These are phyloP conservation scores for Lobophora halterata DNA, from an alignment of 2,888 invertebrate species.

Conservation along the genomic window DNA sequence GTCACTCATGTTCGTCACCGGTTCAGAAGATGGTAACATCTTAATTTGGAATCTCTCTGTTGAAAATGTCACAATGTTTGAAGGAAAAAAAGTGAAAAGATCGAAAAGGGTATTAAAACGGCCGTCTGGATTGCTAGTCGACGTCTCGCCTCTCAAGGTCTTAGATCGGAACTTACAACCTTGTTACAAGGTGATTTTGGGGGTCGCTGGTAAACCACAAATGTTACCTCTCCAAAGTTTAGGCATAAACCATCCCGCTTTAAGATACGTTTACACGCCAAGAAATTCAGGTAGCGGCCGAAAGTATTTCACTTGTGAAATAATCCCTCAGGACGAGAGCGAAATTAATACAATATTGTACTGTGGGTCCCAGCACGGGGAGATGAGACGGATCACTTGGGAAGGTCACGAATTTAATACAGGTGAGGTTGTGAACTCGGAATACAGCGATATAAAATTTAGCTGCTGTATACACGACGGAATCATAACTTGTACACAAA, in stretches of 20 bases:
- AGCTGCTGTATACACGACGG: slow-evolving; percentile 85
- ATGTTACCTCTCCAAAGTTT: slow-evolving; percentile 68
- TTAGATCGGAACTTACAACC: slow-evolving; percentile 84
- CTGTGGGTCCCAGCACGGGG: slow-evolving; percentile 68
- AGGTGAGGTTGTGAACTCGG: slow-evolving; percentile 82
- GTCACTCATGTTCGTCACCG: slow-evolving; percentile 83
- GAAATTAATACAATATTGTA: slow-evolving; percentile 56
- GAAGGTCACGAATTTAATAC: slow-evolving; percentile 85
- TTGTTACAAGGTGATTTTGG: slow-evolving; percentile 77
- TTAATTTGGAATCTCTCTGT: slow-evolving; percentile 86
- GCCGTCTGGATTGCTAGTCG: slow-evolving; percentile 81
- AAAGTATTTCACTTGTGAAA: slow-evolving; percentile 63
- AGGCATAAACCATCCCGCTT: slow-evolving; percentile 51
- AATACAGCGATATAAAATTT: slow-evolving; percentile 69
- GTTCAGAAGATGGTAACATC: slow-evolving; percentile 84
- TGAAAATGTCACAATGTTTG: slow-evolving; percentile 55
- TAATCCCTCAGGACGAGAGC: slow-evolving; percentile 49
- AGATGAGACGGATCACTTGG: slow-evolving; percentile 78
- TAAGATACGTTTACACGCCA: slow-evolving; percentile 57
- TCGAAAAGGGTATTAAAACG: slow-evolving; percentile 70
- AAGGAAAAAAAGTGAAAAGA: slow-evolving; percentile 61
- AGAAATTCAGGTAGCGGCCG: slow-evolving; percentile 54
- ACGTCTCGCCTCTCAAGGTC: slow-evolving; percentile 81
- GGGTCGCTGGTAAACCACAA: slow-evolving; percentile 63
- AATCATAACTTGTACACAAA: slow-evolving; percentile 79